These are phyloP conservation scores for Pseudolycoriella hygida DNA, from an alignment of 2,888 invertebrate species.

Conservation along the genomic window DNA sequence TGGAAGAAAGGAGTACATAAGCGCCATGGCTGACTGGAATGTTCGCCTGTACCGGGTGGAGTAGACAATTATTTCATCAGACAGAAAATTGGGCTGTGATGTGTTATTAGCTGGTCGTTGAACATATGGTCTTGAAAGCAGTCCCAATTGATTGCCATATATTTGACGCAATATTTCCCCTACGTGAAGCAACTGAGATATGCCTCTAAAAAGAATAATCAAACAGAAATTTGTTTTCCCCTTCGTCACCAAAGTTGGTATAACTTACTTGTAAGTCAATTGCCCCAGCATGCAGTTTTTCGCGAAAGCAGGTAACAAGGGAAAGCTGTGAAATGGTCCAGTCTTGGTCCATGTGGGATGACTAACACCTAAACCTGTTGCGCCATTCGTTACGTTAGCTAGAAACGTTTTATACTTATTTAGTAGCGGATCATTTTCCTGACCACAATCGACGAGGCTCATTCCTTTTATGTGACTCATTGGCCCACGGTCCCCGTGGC, in stretches of 20 bases:
- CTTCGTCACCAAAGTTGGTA: background rate
- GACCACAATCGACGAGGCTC: conserved; percentile 57
- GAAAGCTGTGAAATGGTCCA: conserved; percentile 73
- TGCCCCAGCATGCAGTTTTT: conserved; percentile 69
- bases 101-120: conserved; percentile 16
- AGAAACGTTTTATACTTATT: conserved; percentile 19
- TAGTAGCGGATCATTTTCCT: conserved; percentile 24
- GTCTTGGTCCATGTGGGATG: conserved; percentile 57
- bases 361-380: conserved; percentile 19
- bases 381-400: conserved; percentile 8
- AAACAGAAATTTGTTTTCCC: no score
- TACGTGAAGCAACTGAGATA: conserved; percentile 63
- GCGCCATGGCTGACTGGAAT: conserved; percentile 74
- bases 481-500: conserved; percentile 83
- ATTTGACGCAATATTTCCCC: conserved; percentile 47
- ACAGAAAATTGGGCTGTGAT: background rate
- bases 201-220: no score
- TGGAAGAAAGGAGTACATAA: conserved; percentile 54
- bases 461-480: conserved; percentile 66
- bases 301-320: conserved; percentile 46
- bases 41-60: conserved; percentile 79
- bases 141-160: conserved; percentile 31
- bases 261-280: conserved; percentile 43
- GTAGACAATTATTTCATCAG: conserved; percentile 46
- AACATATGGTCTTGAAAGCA: conserved; percentile 17